A percentile compares a stretch with the other conserved stretches of the same genome.
These are phyloP conservation scores for Halcyon badia DNA, from an alignment of 2,797 vertebrate genomes.

Conservation along the genomic window DNA sequence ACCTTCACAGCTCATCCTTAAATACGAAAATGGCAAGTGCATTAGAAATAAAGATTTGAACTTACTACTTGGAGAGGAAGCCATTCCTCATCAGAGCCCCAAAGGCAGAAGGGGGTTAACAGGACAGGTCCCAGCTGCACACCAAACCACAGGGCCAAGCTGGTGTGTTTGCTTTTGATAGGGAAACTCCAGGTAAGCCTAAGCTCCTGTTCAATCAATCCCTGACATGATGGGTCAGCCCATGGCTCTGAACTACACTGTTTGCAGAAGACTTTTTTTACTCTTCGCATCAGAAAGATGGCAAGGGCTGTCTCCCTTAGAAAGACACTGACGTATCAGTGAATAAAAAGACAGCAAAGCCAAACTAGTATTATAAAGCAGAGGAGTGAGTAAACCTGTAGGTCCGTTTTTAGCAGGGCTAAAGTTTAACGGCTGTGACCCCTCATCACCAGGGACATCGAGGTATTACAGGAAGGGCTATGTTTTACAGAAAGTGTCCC, in stretches of 20 bases:
- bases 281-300: conserved; percentile 26
- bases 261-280: conserved; percentile 55
- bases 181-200: neutral
- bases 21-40: neutral
- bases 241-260: conserved; percentile 32
- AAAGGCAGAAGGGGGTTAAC: neutral
- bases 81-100: neutral
- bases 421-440: neutral
- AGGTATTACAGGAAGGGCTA: neutral
- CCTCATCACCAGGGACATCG: neutral
- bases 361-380: neutral
- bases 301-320: neutral
- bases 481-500: neutral
- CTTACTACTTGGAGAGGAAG: neutral
- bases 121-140: neutral
- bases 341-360: neutral
- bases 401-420: neutral
- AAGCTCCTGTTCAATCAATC: conserved; percentile 44
- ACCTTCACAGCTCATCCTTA: neutral
- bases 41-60: neutral
- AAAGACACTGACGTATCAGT: neutral
- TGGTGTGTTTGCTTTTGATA: neutral
- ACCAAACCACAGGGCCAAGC: neutral
- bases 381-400: neutral
- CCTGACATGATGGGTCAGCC: conserved; percentile 37